Base-by-base conservation (phyloP, 2,797 vertebrate species). In the Acanthiza pusilla region DNA sequence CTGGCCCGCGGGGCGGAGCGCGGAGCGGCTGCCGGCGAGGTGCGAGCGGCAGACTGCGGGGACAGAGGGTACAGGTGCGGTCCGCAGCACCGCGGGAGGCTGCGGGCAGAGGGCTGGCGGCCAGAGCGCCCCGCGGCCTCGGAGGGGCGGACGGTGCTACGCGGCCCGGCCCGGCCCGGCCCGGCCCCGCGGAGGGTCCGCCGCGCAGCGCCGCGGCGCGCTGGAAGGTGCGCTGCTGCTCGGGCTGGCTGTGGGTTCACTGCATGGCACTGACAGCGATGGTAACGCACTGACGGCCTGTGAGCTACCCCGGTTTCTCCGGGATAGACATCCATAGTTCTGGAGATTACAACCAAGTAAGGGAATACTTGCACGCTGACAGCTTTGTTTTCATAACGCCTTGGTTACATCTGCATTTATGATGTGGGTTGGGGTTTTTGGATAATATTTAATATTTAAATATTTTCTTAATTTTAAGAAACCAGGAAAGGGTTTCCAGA, bases 261-360 rank as follows among this genome's bases (percentile, higher is more conserved):
- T 11, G 73, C 67, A 0, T 62, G 7, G 0, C 45, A 0, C 6
- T 1, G 36, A n/a, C n/a, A 16, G 2, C 0, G 36, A 3, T 1
- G 7, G 62, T 10, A 36, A 36, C 16, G 30, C 75, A 4, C 18
- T 34, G 23, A 4, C 10, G 30, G 58, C n/a, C 43, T 20, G 6
- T 6, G 61, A 72, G 7, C 21, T 50, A 48, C 4, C 42, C n/a
- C 7, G 25, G 21, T 8, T 66, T 32, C 13, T 40, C 45, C 14
- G 32, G 71, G 92, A 66, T 14, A 68, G 45, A 9, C 40, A 42
- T 27, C 23, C 47, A 3, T 4, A 55, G 32, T 75, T 90, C 9
- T 54, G 72, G 57, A 23, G 29, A 25, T 57, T 19, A 10, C 65
- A 80, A 10, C 51, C 71, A 32, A 89, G 32, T 23, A 19, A 57